These are phyloP conservation scores for Serranus cabrilla DNA, from an alignment of 2,797 vertebrate species.

Conservation along the genomic window DNA sequence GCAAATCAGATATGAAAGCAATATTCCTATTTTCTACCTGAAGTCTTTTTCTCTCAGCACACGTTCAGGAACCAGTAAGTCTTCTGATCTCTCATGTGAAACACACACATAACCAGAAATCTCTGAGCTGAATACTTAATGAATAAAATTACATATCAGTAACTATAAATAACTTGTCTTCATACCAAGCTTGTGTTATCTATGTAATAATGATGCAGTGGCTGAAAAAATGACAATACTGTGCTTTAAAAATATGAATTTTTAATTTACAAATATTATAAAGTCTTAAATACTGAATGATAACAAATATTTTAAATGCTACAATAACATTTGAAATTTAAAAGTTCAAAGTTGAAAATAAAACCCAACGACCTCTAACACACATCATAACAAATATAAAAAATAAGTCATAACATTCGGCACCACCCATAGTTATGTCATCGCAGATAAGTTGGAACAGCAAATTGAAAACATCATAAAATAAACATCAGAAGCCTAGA, in stretches of 20 bases:
- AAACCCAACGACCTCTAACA: constrained; percentile 23
- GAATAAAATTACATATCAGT: constrained; percentile 8
- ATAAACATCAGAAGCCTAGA: constrained; percentile 28
- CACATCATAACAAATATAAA: constrained; percentile 59
- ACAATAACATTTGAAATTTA: constrained; percentile 44
- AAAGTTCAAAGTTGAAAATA: constrained; percentile 40
- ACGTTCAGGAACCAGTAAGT: neutral
- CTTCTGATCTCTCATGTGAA: constrained; percentile 1
- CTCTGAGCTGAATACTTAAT: neutral
- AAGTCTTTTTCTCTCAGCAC: neutral
- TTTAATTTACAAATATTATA: constrained; percentile 77
- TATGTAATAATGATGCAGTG: no score
- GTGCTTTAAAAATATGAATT: constrained; percentile 66
- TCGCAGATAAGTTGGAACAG: constrained; percentile 30
- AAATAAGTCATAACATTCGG: constrained; percentile 54
- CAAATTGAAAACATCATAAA: constrained; percentile 46
- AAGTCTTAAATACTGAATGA: constrained; percentile 74
- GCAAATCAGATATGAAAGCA: constrained; percentile 43
- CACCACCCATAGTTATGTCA: constrained; percentile 34
- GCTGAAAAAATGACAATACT: neutral
- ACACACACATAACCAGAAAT: neutral
- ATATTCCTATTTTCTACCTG: neutral
- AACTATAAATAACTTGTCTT: neutral
- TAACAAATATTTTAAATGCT: constrained; percentile 58
- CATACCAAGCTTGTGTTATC: no score